Percentiles rank a stretch among this genome's conserved stretches.
phyloP scores from a whole-genome alignment of 53 echinoderm and acorn worm genomes.

The Crossaster papposus region DNA sequence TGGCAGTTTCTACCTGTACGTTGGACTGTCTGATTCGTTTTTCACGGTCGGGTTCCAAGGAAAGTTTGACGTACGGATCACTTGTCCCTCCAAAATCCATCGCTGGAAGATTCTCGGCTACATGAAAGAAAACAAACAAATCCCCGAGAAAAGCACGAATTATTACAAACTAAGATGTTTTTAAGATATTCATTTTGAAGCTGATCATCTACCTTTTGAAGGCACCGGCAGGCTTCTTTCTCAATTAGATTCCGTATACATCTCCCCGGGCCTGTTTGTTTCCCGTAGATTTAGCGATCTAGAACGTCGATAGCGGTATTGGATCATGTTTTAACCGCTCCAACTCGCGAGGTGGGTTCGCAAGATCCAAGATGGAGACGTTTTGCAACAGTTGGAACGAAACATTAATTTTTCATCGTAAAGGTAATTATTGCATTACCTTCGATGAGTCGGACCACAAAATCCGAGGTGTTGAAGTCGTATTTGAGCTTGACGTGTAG shows the following conservation, averaged over 20 bases:
- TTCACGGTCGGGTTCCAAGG: slow-evolving; percentile 87
- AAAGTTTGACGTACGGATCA: slow-evolving; percentile 96
- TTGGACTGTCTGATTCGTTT: slow-evolving; percentile 79
- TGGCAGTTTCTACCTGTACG: slow-evolving; percentile 84
- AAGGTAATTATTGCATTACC: slow-evolving; percentile 53
- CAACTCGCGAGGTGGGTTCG: too few relatives aligned
- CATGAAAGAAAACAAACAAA: background rate
- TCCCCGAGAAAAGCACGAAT: background rate
- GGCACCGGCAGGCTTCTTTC: too few relatives aligned
- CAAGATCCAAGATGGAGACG: too few relatives aligned
- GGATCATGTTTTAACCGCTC: too few relatives aligned
- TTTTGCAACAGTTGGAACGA: too few relatives aligned
- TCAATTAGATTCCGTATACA: too few relatives aligned
- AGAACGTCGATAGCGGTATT: too few relatives aligned
- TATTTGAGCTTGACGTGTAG: slow-evolving; percentile 94
- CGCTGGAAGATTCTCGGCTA: slow-evolving; percentile 71
- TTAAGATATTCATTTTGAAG: too few relatives aligned
- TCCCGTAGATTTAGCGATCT: too few relatives aligned
- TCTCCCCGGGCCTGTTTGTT: too few relatives aligned
- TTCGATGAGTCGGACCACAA: slow-evolving; percentile 85
- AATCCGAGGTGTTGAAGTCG: slow-evolving; percentile 90
- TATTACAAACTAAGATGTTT: background rate
- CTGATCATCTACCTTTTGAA: too few relatives aligned
- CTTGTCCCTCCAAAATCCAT: slow-evolving; percentile 96
- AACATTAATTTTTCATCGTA: too few relatives aligned